A percentile compares a stretch with the other conserved stretches of the same genome.
These are phyloP conservation scores for Prunella fulvescens DNA, from an alignment of 2,113 vertebrate species.

Conservation along the genomic window DNA sequence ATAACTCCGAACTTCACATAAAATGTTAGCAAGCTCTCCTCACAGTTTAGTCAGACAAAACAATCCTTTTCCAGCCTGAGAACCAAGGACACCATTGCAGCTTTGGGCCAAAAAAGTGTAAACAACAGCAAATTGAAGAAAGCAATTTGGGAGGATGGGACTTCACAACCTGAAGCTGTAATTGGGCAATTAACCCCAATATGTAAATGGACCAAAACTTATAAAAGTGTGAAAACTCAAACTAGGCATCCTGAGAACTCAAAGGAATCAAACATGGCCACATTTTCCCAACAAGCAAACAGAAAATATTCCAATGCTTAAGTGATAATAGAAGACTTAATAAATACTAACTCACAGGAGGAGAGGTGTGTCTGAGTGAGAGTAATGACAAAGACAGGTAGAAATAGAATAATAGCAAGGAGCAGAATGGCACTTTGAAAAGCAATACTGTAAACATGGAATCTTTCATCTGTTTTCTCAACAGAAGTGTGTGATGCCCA, in stretches of 20 bases:
- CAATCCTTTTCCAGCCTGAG: not conserved
- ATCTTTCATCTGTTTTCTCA: not conserved
- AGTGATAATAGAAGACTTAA: not conserved
- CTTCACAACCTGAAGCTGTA: not conserved
- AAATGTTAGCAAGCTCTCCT: not conserved
- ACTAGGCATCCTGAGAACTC: not conserved
- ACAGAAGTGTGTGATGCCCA: not conserved
- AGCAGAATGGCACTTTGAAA: not conserved
- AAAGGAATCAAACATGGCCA: not conserved
- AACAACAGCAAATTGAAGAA: not conserved
- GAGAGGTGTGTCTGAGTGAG: not conserved
- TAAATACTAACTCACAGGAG: not conserved
- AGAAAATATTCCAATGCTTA: not conserved
- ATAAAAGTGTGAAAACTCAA: not conserved
- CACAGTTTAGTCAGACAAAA: not conserved
- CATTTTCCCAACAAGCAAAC: not conserved
- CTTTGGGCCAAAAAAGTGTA: not conserved
- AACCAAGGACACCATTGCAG: not conserved
- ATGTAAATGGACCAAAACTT: not conserved
- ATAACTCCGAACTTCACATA: not conserved
- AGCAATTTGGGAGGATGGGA: not conserved
- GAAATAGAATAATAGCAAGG: not conserved
- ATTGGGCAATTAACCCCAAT: not conserved
- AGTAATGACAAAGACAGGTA: not conserved
- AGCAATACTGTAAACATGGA: not conserved